Conservation (phyloP, 2,888 invertebrate genomes). For the Eupithecia tripunctaria region DNA sequence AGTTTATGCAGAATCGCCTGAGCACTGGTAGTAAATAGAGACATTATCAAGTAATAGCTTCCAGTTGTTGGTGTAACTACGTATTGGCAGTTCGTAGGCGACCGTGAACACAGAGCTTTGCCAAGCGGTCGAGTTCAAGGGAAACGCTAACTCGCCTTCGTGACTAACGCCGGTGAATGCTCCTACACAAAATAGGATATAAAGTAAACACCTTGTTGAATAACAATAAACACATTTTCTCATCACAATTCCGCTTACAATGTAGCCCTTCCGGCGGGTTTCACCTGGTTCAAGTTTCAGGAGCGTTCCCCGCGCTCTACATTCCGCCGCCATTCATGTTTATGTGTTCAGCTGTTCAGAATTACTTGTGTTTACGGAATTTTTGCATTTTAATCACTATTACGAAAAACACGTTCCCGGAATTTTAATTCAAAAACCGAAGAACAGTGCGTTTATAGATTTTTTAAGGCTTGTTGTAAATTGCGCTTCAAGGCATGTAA, state of each 20-base stretch:
- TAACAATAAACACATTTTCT: conserved; percentile 41
- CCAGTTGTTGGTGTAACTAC: conserved; percentile 31
- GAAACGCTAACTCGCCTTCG: conserved; percentile 45
- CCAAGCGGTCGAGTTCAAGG: conserved; percentile 61
- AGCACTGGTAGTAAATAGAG: conserved; percentile 29
- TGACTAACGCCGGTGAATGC: conserved; percentile 34
- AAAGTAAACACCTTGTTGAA: conserved; percentile 37
- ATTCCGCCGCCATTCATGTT: conserved; percentile 42
- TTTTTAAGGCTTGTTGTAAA: conserved; percentile 49
- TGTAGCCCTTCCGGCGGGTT: conserved; percentile 47
- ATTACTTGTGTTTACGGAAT: conserved; percentile 37
- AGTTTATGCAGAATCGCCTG: conserved; percentile 16
- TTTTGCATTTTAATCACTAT: conserved; percentile 46
- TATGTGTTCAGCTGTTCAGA: conserved; percentile 45
- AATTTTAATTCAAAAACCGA: conserved; percentile 42
- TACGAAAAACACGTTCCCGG: conserved; percentile 33
- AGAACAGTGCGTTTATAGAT: conserved; percentile 43
- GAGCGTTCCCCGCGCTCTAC: conserved; percentile 45
- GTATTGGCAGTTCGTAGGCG: conserved; percentile 39
- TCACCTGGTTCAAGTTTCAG: conserved; percentile 48
- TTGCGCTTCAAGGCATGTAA: conserved; percentile 71
- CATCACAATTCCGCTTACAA: conserved; percentile 43
- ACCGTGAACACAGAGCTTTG: conserved; percentile 49
- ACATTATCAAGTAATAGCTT: conserved; percentile 43
- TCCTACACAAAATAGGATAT: conserved; percentile 31